Evolutionary conservation across 30 jellyfish, hydroid and myxozoan species (phyloP).

Genomic region (Aurelia aurita): DNA sequence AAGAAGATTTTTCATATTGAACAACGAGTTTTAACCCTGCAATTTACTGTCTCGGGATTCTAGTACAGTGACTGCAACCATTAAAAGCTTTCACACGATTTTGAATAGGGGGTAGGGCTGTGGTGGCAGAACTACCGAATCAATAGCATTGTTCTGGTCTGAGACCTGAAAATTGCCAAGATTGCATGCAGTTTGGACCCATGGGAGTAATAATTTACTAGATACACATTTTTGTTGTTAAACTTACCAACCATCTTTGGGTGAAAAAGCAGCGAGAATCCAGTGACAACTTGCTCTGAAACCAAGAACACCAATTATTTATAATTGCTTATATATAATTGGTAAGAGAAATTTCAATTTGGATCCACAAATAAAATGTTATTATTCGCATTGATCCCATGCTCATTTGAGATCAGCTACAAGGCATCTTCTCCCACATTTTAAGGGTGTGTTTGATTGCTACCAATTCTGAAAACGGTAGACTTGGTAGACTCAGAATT

Average conservation of each 20-base stretch:
- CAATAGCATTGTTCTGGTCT: not conserved
- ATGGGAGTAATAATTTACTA: not conserved
- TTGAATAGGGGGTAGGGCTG: not conserved
- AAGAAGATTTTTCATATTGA: not conserved
- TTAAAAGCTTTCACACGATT: not conserved
- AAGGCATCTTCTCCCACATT: too few relatives aligned
- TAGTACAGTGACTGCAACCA: not conserved
- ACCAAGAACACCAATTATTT: not conserved
- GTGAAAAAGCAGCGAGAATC: not conserved
- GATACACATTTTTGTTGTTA: not conserved
- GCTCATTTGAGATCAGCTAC: too few relatives aligned
- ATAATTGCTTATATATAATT: not conserved
- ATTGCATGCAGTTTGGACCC: too few relatives aligned
- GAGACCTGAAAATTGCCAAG: too few relatives aligned
- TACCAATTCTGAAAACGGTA: too few relatives aligned
- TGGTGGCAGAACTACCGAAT: not conserved
- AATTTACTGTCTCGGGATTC: slow-evolving; percentile 7
- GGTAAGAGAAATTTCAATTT: not conserved
- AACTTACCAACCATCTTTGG: slow-evolving; percentile 20
- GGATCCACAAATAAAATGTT: not conserved
- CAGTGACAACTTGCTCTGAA: slow-evolving; percentile 31
- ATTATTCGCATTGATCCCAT: too few relatives aligned
- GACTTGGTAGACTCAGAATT: too few relatives aligned
- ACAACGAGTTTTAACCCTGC: not conserved
- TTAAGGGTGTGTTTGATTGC: too few relatives aligned